A percentile compares a stretch with the other conserved stretches of the same genome.
Evolutionary conservation across 2,113 vertebrate genomes (phyloP).

Genomic region (Dicerorhinus sumatrensis): DNA sequence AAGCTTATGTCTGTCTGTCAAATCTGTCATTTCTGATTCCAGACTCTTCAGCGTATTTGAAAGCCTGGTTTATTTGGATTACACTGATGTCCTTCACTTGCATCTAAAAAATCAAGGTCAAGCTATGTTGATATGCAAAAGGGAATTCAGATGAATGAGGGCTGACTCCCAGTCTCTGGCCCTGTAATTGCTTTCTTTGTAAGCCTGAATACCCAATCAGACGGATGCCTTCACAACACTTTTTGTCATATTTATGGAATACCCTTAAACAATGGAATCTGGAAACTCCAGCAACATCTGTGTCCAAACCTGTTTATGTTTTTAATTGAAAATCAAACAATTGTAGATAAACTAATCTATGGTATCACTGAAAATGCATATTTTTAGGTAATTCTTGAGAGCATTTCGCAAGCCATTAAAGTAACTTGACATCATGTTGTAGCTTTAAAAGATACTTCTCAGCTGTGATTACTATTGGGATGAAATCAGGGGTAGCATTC

Average conservation of each 20-base stretch:
- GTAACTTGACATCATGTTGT: background rate
- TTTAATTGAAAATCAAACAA: constrained; percentile 58
- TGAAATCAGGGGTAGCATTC: constrained; percentile 49
- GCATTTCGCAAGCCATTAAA: constrained; percentile 36
- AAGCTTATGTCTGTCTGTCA: background rate
- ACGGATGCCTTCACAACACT: background rate
- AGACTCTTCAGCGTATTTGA: constrained; percentile 19
- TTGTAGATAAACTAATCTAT: constrained; percentile 44
- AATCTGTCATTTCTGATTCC: constrained; percentile 58
- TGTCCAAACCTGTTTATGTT: constrained; percentile 61
- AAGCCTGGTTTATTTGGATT: constrained; percentile 61
- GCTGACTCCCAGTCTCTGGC: constrained; percentile 12
- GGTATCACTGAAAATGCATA: constrained; percentile 41
- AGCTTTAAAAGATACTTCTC: constrained; percentile 16
- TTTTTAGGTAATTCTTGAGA: constrained; percentile 53
- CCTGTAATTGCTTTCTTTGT: constrained; percentile 63
- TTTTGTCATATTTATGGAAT: constrained; percentile 52
- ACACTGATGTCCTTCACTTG: constrained; percentile 50
- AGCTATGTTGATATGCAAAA: constrained; percentile 47
- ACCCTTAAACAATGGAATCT: constrained; percentile 72
- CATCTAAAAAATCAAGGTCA: constrained; percentile 76
- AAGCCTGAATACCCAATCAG: constrained; percentile 68
- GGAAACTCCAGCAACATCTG: constrained; percentile 49
- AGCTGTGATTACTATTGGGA: constrained; percentile 1
- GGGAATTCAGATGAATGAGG: constrained; percentile 38